phyloP scores from a whole-genome alignment of 2,113 vertebrate species.

The Crotalus tigris region DNA sequence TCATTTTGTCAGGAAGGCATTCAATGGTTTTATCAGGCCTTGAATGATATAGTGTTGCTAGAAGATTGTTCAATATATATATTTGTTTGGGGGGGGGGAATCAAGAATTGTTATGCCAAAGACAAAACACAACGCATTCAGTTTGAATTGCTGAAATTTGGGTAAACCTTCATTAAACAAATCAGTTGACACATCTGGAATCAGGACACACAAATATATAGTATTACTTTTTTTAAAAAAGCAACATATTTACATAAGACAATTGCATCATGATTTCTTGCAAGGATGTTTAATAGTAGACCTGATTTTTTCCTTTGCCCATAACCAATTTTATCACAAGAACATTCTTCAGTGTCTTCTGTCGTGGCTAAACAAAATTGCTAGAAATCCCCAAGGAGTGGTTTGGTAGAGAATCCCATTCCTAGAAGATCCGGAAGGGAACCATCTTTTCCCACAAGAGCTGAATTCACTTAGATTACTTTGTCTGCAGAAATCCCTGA shows the following conservation, averaged over 20 bases:
- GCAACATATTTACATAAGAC: background rate
- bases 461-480: background rate
- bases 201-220: background rate
- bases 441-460: background rate
- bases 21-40: constrained; percentile 48
- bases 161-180: background rate
- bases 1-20: constrained; percentile 54
- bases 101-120: background rate
- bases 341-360: background rate
- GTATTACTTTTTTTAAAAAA: background rate
- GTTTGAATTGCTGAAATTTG: background rate
- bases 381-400: background rate
- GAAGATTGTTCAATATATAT: background rate
- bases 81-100: background rate
- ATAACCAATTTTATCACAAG: background rate
- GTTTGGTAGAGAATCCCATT: background rate
- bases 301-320: background rate
- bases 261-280: background rate
- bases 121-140: constrained; percentile 4
- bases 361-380: background rate
- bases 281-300: background rate
- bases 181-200: background rate
- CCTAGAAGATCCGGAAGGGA: background rate
- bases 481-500: background rate
- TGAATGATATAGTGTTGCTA: constrained; percentile 7